Percentiles rank a stretch among this genome's conserved stretches.
Conservation (phyloP, 2,113 vertebrate genomes). For the Plecturocebus donacophilus region DNA sequence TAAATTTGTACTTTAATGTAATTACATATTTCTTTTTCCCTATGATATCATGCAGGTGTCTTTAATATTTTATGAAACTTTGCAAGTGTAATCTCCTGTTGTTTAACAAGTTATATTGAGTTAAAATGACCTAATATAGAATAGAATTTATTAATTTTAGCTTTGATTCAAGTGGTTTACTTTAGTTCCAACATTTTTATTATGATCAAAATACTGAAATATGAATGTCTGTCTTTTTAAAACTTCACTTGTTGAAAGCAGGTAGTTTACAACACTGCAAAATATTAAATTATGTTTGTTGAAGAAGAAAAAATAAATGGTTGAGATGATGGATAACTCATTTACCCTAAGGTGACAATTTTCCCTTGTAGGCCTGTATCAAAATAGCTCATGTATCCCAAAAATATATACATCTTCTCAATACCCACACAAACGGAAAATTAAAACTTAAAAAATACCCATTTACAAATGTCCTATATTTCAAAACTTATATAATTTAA, state of each 20-base stretch:
- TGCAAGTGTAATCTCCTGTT: not conserved
- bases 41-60: not conserved
- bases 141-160: not conserved
- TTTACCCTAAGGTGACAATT: too few species aligned
- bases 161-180: not conserved
- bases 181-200: not conserved
- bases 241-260: not conserved
- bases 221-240: not conserved
- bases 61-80: not conserved
- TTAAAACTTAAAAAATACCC: not conserved
- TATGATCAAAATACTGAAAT: not conserved
- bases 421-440: too few species aligned
- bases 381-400: too few species aligned
- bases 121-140: not conserved
- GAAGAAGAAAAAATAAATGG: not conserved
- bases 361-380: too few species aligned
- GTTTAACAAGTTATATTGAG: not conserved
- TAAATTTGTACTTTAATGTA: not conserved
- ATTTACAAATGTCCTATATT: not conserved
- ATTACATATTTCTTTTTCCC: not conserved
- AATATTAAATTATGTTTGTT: not conserved
- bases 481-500: not conserved
- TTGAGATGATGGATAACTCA: too few species aligned
- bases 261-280: not conserved
- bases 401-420: too few species aligned